These are phyloP conservation scores for Sylvilagus bachmani DNA, from an alignment of 2,113 vertebrate genomes.

Conservation along the genomic window DNA sequence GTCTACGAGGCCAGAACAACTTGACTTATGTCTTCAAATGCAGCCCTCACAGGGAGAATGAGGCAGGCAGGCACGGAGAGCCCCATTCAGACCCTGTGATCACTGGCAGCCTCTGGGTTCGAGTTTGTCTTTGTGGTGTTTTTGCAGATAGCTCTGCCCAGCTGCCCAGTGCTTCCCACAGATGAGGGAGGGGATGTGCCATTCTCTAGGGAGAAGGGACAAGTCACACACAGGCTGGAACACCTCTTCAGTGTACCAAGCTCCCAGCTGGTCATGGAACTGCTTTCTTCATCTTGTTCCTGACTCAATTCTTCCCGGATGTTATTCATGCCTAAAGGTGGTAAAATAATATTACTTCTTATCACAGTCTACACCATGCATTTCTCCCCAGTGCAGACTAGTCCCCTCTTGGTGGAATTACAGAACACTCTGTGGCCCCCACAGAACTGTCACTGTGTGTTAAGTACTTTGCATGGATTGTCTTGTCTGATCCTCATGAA, in stretches of 20 bases:
- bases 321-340: background rate
- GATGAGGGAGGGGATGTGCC: background rate
- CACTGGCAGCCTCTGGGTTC: background rate
- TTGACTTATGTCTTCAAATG: background rate
- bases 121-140: background rate
- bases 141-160: background rate
- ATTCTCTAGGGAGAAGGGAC: background rate
- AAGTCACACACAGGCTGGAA: background rate
- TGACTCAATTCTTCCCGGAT: background rate
- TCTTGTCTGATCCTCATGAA: background rate
- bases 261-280: background rate
- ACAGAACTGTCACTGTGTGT: background rate
- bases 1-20: background rate
- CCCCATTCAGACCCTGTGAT: background rate
- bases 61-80: background rate
- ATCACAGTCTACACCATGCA: background rate
- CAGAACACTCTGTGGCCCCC: background rate
- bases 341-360: background rate
- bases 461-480: background rate
- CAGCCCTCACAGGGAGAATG: background rate
- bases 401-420: background rate
- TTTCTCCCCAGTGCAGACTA: background rate
- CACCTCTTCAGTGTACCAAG: background rate
- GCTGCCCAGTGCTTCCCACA: background rate
- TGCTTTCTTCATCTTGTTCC: background rate